Evolutionary conservation across 2,113 vertebrate species (phyloP), one percentile per base, ranked within the genome.

Genomic region (Nothoprocta perdicaria): DNA sequence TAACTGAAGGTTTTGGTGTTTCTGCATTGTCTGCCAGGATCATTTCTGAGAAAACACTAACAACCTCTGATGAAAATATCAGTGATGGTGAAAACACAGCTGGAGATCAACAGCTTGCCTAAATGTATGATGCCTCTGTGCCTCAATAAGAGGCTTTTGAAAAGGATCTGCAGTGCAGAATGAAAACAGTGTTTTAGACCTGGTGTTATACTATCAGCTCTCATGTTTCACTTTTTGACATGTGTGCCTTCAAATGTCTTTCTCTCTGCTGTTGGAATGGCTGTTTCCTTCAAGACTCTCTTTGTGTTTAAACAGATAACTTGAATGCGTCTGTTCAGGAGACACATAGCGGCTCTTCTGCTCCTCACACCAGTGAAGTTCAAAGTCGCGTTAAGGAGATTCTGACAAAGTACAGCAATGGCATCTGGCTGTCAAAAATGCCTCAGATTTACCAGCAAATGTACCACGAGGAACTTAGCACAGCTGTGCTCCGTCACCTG

Each of bases 341-440:
- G 68, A 67, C 85, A 12, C 72, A 50, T 23, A 3, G 35, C 63
- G 86, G 73, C 52, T 83, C 67, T 83, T 82, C 93, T 52, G 17
- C 76, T 75, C 10, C 65, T 6, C 10, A 66, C 43, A 1, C 95
- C 33, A 57, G 1, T 88, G 89, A 98, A 92, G 96, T 98, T 88
- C 98, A 98, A 89, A 95, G 67, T 68, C 97, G 95, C 62, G 43
- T 98, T 18, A 96, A 81, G 74, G 94, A 97, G 69, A 96, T 98
- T 19, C 93, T 98, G 53, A 67, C 55, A 86, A 98, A 96, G 60
- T 96, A 97, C 91, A 93, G 53, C 94, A 96, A 87, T 74, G 98
- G 98, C 43, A 66, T 99, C 76, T 98, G 98, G 97, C 16, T 98
- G 84, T 98, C 98, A 19, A 98, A 98, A 90, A 93, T 98, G 26